These are phyloP conservation scores for Alethe castanea DNA, from an alignment of 2,113 vertebrate species.

Conservation along the genomic window DNA sequence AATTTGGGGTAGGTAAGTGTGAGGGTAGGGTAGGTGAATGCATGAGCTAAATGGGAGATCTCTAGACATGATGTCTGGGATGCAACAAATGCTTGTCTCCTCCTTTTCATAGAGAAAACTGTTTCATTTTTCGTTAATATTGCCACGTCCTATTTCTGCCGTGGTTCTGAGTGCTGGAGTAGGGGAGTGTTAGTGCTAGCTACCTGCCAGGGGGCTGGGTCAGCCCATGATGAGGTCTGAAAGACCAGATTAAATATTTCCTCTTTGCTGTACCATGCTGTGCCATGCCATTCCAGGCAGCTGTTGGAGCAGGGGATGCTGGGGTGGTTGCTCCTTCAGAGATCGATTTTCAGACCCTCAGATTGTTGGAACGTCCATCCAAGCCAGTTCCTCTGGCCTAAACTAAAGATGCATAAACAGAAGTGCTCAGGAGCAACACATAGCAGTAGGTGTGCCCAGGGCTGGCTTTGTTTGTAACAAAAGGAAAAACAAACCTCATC, in stretches of 20 bases:
- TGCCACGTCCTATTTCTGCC: neutral
- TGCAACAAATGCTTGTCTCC: neutral
- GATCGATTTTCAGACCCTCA: neutral
- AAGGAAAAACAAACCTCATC: neutral
- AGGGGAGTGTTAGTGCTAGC: neutral
- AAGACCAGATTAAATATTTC: neutral
- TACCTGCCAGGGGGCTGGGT: neutral
- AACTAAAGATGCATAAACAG: neutral
- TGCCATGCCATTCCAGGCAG: neutral
- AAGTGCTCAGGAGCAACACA: rapidly evolving
- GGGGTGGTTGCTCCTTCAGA: neutral
- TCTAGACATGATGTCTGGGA: rapidly evolving
- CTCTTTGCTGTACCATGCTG: neutral
- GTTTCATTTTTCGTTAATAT: neutral
- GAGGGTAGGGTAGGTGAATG: neutral
- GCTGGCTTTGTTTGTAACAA: neutral
- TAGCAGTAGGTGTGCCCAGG: too few relatives aligned
- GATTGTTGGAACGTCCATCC: neutral
- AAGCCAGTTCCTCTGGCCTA: neutral
- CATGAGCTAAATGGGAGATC: neutral
- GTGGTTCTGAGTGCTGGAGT: neutral
- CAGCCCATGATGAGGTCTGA: neutral
- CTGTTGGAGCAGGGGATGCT: neutral
- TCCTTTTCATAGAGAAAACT: neutral
- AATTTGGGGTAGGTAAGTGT: neutral